These are phyloP conservation scores for Melanotaenia trifasciata DNA, from an alignment of 2,797 vertebrate genomes.

Conservation along the genomic window DNA sequence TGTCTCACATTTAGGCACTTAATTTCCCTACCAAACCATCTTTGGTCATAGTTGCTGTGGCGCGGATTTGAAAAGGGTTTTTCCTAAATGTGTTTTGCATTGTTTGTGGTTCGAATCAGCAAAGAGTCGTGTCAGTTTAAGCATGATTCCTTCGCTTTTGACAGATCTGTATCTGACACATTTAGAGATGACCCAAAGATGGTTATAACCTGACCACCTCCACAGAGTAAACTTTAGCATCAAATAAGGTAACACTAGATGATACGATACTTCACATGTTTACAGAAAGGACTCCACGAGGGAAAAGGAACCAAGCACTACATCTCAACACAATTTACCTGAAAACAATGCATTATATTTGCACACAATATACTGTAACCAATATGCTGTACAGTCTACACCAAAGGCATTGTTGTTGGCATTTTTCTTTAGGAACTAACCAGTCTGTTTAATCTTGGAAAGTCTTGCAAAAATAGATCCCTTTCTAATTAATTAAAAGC, in stretches of 20 bases:
- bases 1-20: slow-evolving; percentile 86
- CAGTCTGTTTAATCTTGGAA: slow-evolving; percentile 67
- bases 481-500: slow-evolving; percentile 73
- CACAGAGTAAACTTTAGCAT: slow-evolving; percentile 68
- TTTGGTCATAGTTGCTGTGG: slow-evolving; percentile 82
- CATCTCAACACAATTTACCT: slow-evolving; percentile 77
- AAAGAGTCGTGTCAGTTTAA: slow-evolving; percentile 16
- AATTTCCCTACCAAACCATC: slow-evolving; percentile 82
- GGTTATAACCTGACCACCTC: slow-evolving; percentile 70
- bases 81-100: slow-evolving; percentile 37
- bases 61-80: slow-evolving; percentile 45
- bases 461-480: slow-evolving; percentile 81
- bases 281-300: slow-evolving; percentile 80
- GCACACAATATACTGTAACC: slow-evolving; percentile 74
- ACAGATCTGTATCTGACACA: slow-evolving; percentile 36
- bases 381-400: slow-evolving; percentile 77
- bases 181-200: slow-evolving; percentile 73
- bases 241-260: slow-evolving; percentile 74
- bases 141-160: slow-evolving; percentile 16
- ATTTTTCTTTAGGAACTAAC: slow-evolving; percentile 62
- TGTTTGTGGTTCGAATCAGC: slow-evolving; percentile 32
- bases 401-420: slow-evolving; percentile 77
- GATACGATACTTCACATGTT: slow-evolving; percentile 77
- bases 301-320: slow-evolving; percentile 74
- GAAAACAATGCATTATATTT: slow-evolving; percentile 75